phyloP scores from a whole-genome alignment of 1,140 invertebrate species.

The Chymomyza costata region DNA sequence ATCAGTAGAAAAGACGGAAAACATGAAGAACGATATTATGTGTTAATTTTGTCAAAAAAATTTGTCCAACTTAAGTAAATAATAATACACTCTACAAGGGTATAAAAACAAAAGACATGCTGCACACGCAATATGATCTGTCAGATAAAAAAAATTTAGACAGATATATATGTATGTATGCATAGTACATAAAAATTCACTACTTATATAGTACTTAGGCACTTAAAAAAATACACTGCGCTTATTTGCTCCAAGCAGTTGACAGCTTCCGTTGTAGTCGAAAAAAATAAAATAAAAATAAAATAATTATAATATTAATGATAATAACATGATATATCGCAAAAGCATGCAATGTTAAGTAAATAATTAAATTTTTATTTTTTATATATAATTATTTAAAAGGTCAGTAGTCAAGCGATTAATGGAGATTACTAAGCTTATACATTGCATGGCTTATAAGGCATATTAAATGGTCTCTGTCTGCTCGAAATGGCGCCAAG shows the following conservation, averaged over 20 bases:
- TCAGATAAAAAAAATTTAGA: constrained; percentile 19
- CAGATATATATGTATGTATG: constrained; percentile 3
- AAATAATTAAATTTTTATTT: too few relatives aligned
- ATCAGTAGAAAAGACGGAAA: too few relatives aligned
- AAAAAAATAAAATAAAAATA: not conserved
- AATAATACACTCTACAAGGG: too few relatives aligned
- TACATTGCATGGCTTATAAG: constrained; percentile 13
- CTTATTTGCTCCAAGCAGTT: constrained; percentile 16
- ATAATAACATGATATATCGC: too few relatives aligned
- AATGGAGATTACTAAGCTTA: constrained; percentile 5
- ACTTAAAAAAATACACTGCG: constrained; percentile 1
- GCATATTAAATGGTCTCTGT: constrained; percentile 18
- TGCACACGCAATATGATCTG: constrained; percentile 37
- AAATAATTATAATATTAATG: too few relatives aligned
- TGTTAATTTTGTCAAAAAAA: too few relatives aligned
- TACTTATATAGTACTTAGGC: constrained; percentile 10
- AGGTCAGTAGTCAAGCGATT: too few relatives aligned
- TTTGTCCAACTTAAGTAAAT: too few relatives aligned
- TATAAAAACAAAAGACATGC: constrained; percentile 6
- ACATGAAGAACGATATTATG: too few relatives aligned
- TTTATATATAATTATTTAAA: too few relatives aligned
- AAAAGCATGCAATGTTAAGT: too few relatives aligned
- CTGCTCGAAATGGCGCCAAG: too few relatives aligned
- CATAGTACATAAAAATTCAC: constrained; percentile 11
- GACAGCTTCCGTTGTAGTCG: constrained; percentile 29